Percentiles rank a stretch among this genome's conserved stretches.
phyloP scores from a whole-genome alignment of 2,113 vertebrate species.

The Proterorhinus semilunaris region DNA sequence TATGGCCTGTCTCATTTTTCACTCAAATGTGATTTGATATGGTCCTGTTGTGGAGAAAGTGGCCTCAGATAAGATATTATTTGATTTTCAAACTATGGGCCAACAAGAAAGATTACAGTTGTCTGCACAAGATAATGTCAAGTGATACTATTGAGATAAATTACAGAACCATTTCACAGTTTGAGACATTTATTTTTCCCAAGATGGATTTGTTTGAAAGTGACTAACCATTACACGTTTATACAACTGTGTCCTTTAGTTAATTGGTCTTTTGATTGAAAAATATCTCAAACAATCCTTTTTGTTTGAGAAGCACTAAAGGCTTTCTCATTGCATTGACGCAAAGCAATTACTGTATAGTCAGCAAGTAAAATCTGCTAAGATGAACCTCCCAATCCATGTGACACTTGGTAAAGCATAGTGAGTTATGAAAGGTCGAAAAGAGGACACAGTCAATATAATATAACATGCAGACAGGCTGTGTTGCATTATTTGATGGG shows the following conservation, averaged over 20 bases:
- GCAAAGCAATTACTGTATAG: slow-evolving; percentile 15
- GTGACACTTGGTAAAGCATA: slow-evolving; percentile 28
- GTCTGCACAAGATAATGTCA: slow-evolving; percentile 57
- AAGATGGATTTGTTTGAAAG: not conserved
- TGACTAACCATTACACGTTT: too few relatives aligned
- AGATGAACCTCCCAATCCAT: slow-evolving; percentile 37
- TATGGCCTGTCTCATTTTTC: slow-evolving; percentile 72
- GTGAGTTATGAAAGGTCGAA: slow-evolving; percentile 50
- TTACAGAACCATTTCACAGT: slow-evolving; percentile 24
- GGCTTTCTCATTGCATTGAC: slow-evolving; percentile 27
- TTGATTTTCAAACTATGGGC: slow-evolving; percentile 62
- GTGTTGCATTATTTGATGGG: slow-evolving; percentile 61
- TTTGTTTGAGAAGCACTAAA: not conserved
- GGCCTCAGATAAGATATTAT: slow-evolving; percentile 69
- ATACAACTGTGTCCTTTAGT: too few relatives aligned
- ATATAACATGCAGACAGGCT: slow-evolving; percentile 32
- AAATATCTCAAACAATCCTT: too few relatives aligned
- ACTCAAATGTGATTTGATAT: slow-evolving; percentile 77
- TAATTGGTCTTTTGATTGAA: too few relatives aligned
- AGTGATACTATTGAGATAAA: slow-evolving; percentile 49
- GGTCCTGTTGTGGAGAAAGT: slow-evolving; percentile 69
- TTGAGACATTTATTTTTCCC: slow-evolving; percentile 1
- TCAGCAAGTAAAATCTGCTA: slow-evolving; percentile 18
- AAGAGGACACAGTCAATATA: slow-evolving; percentile 42
- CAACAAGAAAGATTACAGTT: slow-evolving; percentile 44